Percentiles rank a stretch among this genome's conserved stretches.
Conservation (phyloP, 2,113 vertebrate genomes). For the Ailuropoda melanoleuca region DNA sequence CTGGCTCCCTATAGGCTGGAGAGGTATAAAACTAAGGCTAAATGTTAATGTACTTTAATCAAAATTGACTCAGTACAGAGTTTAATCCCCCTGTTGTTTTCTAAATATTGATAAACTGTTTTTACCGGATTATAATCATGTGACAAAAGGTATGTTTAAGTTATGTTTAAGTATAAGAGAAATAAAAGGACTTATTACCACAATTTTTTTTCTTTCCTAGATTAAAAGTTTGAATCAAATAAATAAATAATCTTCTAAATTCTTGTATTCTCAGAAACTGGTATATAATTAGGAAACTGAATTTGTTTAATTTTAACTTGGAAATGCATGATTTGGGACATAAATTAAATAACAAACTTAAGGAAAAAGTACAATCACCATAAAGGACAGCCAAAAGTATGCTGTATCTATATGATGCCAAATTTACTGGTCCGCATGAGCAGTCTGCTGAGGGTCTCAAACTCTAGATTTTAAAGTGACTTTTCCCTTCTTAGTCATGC, state of each 20-base stretch:
- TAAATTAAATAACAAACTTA: background rate
- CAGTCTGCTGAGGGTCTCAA: background rate
- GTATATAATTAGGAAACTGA: background rate
- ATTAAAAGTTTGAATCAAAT: constrained; percentile 1
- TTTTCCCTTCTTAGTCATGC: background rate
- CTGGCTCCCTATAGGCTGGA: constrained; percentile 67
- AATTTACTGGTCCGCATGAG: background rate
- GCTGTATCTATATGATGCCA: background rate
- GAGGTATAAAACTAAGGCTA: constrained; percentile 75
- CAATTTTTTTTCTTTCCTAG: background rate
- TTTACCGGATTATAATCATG: constrained; percentile 70
- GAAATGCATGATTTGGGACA: background rate
- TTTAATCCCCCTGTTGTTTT: constrained; percentile 59
- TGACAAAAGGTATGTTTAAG: background rate
- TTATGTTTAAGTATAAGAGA: constrained; percentile 31
- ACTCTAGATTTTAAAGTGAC: background rate
- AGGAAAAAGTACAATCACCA: constrained; percentile 22
- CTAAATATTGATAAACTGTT: constrained; percentile 67
- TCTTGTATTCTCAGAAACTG: background rate
- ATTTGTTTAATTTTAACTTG: constrained; percentile 25
- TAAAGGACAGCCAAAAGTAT: constrained; percentile 10
- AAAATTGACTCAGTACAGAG: constrained; percentile 72
- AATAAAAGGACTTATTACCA: background rate
- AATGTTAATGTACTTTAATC: constrained; percentile 71
- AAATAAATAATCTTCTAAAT: background rate